Evolutionary conservation across 2,888 invertebrate genomes (phyloP), one percentile per base, ranked within the genome.

Genomic region (Colostygia pectinataria): DNA sequence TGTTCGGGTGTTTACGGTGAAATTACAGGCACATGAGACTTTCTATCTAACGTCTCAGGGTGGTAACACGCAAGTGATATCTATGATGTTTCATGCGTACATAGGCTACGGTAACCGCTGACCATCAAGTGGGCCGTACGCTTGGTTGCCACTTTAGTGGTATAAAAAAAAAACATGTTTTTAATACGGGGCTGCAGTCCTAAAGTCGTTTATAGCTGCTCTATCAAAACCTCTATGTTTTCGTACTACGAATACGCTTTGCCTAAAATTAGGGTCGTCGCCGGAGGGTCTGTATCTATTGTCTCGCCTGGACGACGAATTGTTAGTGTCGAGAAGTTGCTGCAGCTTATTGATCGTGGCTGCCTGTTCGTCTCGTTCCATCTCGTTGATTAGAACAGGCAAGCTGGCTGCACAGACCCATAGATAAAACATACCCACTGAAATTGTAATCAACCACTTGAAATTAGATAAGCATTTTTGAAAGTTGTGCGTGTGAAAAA

Each of bases 361-460:
- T n/a, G 68, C 66, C 47, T 88, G 83, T 51, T 87, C 80, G 38
- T 87, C 85, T 1, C 70, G 72, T 46, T 87, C 78, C 66, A 81
- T 83, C 57, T 88, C 88, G 46, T 80, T 88, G 53, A 88, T 79
- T 2, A 90, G 64, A 48, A 87, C 68, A 0, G 89, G 90, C 18
- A 90, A 66, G 62, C 80, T 87, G 1, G 80, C 76, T 6, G 81
- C 77, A 61, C 90, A 90, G 31, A 88, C 63, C 90, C 88, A 89
- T 33, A 89, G 58, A 55, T 90, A 90, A 59, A 83, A 86, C 80
- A 83, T 78, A 8, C 83, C 88, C 77, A 90, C 90, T 90, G 74
- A 44, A 71, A 62, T 20, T 7, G 1, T 14, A 39, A 18, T 28
- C 27, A 37, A 43, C n/a, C 36, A n/a, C n/a, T n/a, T n/a, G n/a